These are phyloP conservation scores for Antitype chi DNA, from an alignment of 2,888 invertebrate species.

Conservation along the genomic window DNA sequence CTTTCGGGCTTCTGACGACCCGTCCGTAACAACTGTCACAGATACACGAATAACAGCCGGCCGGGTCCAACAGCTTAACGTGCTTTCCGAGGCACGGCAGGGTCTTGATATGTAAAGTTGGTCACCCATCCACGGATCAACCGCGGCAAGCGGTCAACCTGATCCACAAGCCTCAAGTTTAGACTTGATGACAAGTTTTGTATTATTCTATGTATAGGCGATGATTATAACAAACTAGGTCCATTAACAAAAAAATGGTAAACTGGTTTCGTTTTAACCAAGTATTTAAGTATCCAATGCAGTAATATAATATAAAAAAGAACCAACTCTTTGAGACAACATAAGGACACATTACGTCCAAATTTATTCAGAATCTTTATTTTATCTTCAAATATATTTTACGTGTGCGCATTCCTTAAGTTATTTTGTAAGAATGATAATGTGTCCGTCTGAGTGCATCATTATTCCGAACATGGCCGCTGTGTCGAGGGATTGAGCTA, in stretches of 20 bases:
- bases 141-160: no score
- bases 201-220: not conserved
- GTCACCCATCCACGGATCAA: no score
- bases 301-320: constrained; percentile 12
- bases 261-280: not conserved
- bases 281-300: not conserved
- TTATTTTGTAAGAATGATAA: constrained; percentile 61
- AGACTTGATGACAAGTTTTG: not conserved
- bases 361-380: constrained; percentile 23
- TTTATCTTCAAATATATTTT: constrained; percentile 38
- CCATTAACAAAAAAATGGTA: not conserved
- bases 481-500: constrained; percentile 67
- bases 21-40: no score
- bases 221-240: not conserved
- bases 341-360: constrained; percentile 11
- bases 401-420: constrained; percentile 54
- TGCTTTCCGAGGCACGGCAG: no score
- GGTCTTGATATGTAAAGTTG: no score
- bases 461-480: constrained; percentile 72
- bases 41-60: no score
- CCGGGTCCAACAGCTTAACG: no score
- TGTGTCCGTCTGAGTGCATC: constrained; percentile 62
- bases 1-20: no score
- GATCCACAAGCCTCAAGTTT: no score
- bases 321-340: constrained; percentile 6